A percentile compares a stretch with the other conserved stretches of the same genome.
Conservation (phyloP, 2,797 vertebrate species). For the Chaetodon trifasciatus region DNA sequence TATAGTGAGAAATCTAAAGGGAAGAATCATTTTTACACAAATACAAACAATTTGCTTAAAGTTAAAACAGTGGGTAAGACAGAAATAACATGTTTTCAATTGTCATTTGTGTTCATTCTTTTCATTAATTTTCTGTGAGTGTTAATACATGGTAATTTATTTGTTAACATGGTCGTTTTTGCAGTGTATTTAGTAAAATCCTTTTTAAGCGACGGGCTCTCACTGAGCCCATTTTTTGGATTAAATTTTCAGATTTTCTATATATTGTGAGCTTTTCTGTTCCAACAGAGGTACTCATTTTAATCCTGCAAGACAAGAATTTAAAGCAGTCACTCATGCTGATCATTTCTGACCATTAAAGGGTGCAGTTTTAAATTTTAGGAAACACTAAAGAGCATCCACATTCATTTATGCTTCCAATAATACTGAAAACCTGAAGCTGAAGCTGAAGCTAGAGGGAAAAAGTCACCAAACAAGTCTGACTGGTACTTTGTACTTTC, state of each 20-base stretch:
- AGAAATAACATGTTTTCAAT: neutral
- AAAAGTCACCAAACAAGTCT: conserved; percentile 1
- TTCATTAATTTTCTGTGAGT: neutral
- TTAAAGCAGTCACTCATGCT: conserved; percentile 14
- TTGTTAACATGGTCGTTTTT: conserved; percentile 17
- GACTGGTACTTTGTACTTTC: neutral
- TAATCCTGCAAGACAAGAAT: neutral
- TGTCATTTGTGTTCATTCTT: neutral
- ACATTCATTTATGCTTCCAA: neutral
- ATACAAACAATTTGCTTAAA: neutral
- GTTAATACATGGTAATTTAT: conserved; percentile 18
- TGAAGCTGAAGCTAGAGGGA: neutral
- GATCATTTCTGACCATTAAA: neutral
- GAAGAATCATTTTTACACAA: conserved; percentile 4
- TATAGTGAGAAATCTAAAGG: neutral
- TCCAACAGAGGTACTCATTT: neutral
- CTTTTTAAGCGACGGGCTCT: neutral
- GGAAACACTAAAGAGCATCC: neutral
- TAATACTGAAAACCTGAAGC: neutral
- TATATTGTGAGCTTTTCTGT: neutral
- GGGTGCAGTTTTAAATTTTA: neutral
- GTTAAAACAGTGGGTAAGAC: conserved; percentile 5
- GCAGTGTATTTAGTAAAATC: conserved; percentile 6
- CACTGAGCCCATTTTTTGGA: neutral
- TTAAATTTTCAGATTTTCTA: neutral